Percentiles rank a stretch among this genome's conserved stretches.
phyloP scores from a whole-genome alignment of 2,888 invertebrate species.

The Tolmerus cingulatus region DNA sequence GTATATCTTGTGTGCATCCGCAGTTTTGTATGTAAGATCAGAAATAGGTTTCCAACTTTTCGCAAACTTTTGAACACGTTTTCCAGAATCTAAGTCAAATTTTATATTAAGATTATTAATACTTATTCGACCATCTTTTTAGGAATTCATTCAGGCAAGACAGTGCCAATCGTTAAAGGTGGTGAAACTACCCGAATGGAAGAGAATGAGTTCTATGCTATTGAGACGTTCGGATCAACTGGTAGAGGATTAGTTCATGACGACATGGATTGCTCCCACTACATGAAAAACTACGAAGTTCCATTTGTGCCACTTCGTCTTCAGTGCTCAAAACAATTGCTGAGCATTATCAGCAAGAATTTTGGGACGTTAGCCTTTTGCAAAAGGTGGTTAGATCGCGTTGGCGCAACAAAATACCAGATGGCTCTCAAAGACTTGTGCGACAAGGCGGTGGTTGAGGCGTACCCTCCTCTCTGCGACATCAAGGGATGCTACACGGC shows the following conservation, averaged over 20 bases:
- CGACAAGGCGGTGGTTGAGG: constrained; percentile 96
- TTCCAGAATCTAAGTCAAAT: neutral
- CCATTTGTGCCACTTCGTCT: constrained; percentile 91
- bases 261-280: constrained; percentile 99
- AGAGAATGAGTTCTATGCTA: constrained; percentile 98
- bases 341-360: constrained; percentile 93
- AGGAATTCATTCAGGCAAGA: constrained; percentile 96
- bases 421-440: constrained; percentile 98
- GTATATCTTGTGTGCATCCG: no score
- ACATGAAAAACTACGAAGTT: constrained; percentile 98
- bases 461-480: constrained; percentile 98
- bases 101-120: neutral
- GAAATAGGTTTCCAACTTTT: no score
- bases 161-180: constrained; percentile 98
- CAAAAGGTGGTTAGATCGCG: constrained; percentile 97
- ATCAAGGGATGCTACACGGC: constrained; percentile 98
- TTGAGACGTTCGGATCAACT: constrained; percentile 99
- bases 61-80: neutral
- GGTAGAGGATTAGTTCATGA: constrained; percentile 95
- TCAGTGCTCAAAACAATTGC: constrained; percentile 89
- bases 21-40: no score
- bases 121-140: constrained; percentile 6
- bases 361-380: constrained; percentile 99
- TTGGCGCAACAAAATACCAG: constrained; percentile 96
- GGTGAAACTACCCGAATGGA: constrained; percentile 98